These are phyloP conservation scores for Coracopsis vasa DNA, from an alignment of 2,113 vertebrate species.

Conservation along the genomic window DNA sequence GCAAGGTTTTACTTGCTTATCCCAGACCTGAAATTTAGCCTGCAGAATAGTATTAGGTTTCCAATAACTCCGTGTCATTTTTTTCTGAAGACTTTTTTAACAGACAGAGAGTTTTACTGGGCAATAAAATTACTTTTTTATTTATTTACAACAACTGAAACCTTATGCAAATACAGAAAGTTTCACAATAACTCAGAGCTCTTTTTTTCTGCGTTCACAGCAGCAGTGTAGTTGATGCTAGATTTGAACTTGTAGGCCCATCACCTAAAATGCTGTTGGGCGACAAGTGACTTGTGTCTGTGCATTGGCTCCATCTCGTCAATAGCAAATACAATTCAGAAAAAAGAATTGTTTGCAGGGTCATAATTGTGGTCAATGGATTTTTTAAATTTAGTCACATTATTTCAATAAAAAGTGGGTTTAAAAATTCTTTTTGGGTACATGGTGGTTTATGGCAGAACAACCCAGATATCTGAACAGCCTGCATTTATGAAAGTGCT, in stretches of 20 bases:
- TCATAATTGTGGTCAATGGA: not conserved
- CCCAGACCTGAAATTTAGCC: not conserved
- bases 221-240: not conserved
- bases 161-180: not conserved
- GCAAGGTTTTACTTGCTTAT: not conserved
- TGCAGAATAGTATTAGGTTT: not conserved
- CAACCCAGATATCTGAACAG: not conserved
- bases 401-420: not conserved
- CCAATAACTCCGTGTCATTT: not conserved
- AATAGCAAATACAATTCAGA: not conserved
- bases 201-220: not conserved
- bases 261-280: not conserved
- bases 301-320: not conserved
- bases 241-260: not conserved
- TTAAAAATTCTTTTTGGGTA: not conserved
- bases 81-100: conserved; percentile 9
- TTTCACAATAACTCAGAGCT: not conserved
- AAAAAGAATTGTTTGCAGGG: not conserved
- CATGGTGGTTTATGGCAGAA: not conserved
- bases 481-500: not conserved
- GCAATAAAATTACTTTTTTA: not conserved
- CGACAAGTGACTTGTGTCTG: not conserved
- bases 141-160: not conserved
- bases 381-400: not conserved
- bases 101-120: not conserved